Percentiles rank a stretch among this genome's conserved stretches.
Evolutionary conservation across 2,113 vertebrate species (phyloP).

Genomic region (Callocephalon fimbriatum): DNA sequence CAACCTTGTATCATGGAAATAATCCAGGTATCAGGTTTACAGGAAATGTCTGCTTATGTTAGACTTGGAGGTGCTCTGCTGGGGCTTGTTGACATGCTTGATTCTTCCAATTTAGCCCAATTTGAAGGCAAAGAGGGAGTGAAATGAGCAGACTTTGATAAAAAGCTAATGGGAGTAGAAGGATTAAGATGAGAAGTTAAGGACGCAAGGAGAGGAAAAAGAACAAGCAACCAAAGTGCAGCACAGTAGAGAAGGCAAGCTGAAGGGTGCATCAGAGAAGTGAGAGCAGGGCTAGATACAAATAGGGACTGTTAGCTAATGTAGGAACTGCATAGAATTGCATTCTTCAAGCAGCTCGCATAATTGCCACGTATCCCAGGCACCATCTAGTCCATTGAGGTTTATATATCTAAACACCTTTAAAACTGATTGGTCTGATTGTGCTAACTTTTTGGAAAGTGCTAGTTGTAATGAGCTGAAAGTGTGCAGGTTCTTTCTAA

Average conservation of each 20-base stretch:
- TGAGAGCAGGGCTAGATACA: not conserved
- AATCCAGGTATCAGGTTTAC: not conserved
- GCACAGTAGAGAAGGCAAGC: not conserved
- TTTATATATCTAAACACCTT: not conserved
- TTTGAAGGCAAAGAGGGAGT: not conserved
- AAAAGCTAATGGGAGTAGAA: not conserved
- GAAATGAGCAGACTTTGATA: not conserved
- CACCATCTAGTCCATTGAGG: not conserved
- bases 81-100: not conserved
- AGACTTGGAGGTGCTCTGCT: not conserved
- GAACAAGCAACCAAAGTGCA: not conserved
- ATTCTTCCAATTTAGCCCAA: not conserved
- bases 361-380: not conserved
- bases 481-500: not conserved
- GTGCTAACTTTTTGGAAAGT: not conserved
- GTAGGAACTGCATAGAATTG: not conserved
- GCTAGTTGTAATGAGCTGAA: not conserved
- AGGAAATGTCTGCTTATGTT: not conserved
- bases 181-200: not conserved
- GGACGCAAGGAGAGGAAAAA: not conserved
- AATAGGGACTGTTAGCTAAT: not conserved
- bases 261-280: not conserved
- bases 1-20: not conserved
- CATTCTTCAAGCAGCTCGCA: not conserved
- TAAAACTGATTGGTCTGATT: not conserved